These are phyloP conservation scores for Formica aserva DNA, from an alignment of 2,888 invertebrate species.

Conservation along the genomic window DNA sequence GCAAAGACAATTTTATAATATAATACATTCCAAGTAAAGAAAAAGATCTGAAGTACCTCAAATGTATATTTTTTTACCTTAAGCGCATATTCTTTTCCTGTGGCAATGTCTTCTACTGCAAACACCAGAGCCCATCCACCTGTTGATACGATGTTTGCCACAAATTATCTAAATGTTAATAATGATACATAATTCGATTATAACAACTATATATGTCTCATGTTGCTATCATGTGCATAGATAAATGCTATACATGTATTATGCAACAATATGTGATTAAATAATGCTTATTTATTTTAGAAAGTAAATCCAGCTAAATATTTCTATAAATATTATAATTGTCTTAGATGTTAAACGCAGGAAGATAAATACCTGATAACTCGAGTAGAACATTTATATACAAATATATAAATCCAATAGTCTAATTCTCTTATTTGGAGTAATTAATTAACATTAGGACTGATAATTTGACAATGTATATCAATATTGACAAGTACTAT, in stretches of 20 bases:
- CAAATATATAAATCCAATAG: neutral
- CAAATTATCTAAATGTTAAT: conserved; percentile 63
- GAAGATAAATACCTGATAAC: neutral
- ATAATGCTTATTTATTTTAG: neutral
- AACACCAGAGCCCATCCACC: conserved; percentile 99
- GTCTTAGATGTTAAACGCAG: neutral
- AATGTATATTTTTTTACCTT: conserved; percentile 87
- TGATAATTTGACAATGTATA: neutral
- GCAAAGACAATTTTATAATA: conserved; percentile 64
- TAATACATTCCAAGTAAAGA: neutral
- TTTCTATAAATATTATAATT: neutral
- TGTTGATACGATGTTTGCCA: conserved; percentile 84
- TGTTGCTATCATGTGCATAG: neutral
- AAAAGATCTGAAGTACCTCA: neutral
- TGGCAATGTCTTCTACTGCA: conserved; percentile 95
- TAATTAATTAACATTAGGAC: neutral
- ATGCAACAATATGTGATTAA: conserved; percentile 5
- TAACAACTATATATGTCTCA: conserved; percentile 36
- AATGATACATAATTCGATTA: conserved; percentile 52
- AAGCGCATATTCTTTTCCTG: conserved; percentile 96
- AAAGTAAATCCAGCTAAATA: neutral
- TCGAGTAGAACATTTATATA: neutral
- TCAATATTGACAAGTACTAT: neutral
- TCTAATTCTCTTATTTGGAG: neutral
- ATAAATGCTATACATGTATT: neutral